Base-by-base conservation (phyloP, 2,888 invertebrate species). In the Rhagonycha fulva region DNA sequence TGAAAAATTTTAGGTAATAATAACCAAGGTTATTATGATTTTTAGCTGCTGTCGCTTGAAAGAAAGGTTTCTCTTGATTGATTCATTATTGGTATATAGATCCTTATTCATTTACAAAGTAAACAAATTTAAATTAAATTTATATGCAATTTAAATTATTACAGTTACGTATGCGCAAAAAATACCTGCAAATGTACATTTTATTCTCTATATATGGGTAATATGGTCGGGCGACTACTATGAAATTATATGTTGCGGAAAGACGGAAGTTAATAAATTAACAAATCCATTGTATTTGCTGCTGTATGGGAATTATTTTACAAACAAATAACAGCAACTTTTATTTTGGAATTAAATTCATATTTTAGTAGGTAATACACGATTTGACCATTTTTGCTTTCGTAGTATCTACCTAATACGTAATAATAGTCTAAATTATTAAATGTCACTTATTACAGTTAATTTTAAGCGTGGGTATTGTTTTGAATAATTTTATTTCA, bases 201-300 rank as follows among this genome's bases (percentile, higher is more conserved):
- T 19, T 19, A 19, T 19, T 19, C 19, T 47, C 47, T 47, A n/a
- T 72, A 69, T 72, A 76, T 70, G 76, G 66, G 76, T 72, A 76
- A 72, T 72, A 72, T 72, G 76, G 69, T 76, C 68, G 69, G 69
- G 47, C 76, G 69, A 62, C 66, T 68, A 24, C 76, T 47, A 19
- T 72, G 71, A 61, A 72, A 72, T 72, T 72, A 71, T 71, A 68
- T 75, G 26, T 71, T 75, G 70, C 68, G 63, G 67, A 74, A 74
- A 74, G 66, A 71, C 70, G 74, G 74, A 74, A 74, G 74, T 71
- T 32, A 67, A 74, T 19, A 19, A 19, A 19, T 74, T 74, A 74
- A 70, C 67, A 71, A 70, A 70, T 71, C 66, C 67, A 74, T 71
- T 74, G 74, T 74, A 62, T 62, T 66, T 62, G 68, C 23, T 66